Percentiles rank a stretch among this genome's conserved stretches.
These are phyloP conservation scores for Sphaeridia pumilis DNA, from an alignment of 2,888 invertebrate species.

Conservation along the genomic window DNA sequence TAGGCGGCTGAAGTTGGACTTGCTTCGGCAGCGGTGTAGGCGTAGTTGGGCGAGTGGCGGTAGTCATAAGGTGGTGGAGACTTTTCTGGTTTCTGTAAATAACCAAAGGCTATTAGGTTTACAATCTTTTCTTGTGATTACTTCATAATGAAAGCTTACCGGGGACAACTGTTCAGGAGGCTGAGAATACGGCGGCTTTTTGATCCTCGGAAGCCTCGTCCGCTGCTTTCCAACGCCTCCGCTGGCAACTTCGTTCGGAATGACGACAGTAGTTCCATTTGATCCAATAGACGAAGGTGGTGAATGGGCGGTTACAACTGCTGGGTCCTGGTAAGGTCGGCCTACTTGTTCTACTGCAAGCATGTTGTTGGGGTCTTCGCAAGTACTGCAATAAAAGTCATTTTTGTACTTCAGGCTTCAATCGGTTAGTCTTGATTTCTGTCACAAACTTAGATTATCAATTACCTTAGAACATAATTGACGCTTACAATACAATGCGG, in stretches of 20 bases:
- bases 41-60: conserved; percentile 17
- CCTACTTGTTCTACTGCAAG: conserved; percentile 64
- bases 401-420: neutral
- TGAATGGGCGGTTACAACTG: too few relatives aligned
- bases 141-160: too few relatives aligned
- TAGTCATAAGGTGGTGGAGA: conserved; percentile 30
- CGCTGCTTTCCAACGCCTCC: conserved; percentile 24
- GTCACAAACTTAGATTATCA: too few relatives aligned
- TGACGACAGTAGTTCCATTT: neutral
- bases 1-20: too few relatives aligned
- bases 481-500: conserved; percentile 96
- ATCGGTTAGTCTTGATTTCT: neutral
- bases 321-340: conserved; percentile 19
- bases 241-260: too few relatives aligned
- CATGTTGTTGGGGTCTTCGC: conserved; percentile 68
- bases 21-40: too few relatives aligned
- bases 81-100: conserved; percentile 28
- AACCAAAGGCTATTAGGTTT: too few relatives aligned
- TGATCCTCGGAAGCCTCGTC: conserved; percentile 16
- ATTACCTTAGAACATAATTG: conserved; percentile 84
- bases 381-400: conserved; percentile 52
- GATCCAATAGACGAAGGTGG: neutral
- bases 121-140: too few relatives aligned
- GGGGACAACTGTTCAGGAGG: conserved; percentile 26
- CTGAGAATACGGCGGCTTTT: conserved; percentile 26